These are phyloP conservation scores for Argyresthia albistria DNA, from an alignment of 2,888 invertebrate genomes.

Conservation along the genomic window DNA sequence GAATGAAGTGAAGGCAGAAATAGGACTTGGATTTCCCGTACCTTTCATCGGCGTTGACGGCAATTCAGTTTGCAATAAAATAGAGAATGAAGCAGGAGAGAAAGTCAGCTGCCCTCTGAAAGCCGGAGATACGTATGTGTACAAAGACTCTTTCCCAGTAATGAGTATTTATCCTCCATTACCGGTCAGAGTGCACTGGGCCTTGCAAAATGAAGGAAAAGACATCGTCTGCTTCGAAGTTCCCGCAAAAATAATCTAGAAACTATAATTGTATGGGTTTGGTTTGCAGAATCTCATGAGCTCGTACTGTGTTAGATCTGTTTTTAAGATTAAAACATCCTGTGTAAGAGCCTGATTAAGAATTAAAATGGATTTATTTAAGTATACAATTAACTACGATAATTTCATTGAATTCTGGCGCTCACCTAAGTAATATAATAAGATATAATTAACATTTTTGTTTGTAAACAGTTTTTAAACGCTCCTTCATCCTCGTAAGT, in stretches of 20 bases:
- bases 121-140: slow-evolving; percentile 77
- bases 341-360: no score
- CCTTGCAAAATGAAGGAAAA: slow-evolving; percentile 51
- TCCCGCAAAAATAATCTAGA: slow-evolving; percentile 72
- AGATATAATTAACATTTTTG: no score
- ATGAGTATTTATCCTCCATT: slow-evolving; percentile 61
- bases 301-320: no score
- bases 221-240: slow-evolving; percentile 78
- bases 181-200: slow-evolving; percentile 76
- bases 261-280: slow-evolving; percentile 13
- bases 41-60: slow-evolving; percentile 87
- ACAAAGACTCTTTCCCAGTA: slow-evolving; percentile 76
- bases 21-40: slow-evolving; percentile 71
- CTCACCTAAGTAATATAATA: no score
- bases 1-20: slow-evolving; percentile 75
- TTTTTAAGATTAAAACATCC: no score
- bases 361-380: no score
- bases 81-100: slow-evolving; percentile 70
- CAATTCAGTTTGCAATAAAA: slow-evolving; percentile 75
- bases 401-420: no score
- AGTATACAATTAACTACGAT: no score
- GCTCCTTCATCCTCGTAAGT: no score
- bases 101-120: slow-evolving; percentile 78
- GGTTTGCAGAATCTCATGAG: background rate
- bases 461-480: no score